Base-by-base conservation (phyloP, 2,888 invertebrate species). In the Catotricha subobsoleta region DNA sequence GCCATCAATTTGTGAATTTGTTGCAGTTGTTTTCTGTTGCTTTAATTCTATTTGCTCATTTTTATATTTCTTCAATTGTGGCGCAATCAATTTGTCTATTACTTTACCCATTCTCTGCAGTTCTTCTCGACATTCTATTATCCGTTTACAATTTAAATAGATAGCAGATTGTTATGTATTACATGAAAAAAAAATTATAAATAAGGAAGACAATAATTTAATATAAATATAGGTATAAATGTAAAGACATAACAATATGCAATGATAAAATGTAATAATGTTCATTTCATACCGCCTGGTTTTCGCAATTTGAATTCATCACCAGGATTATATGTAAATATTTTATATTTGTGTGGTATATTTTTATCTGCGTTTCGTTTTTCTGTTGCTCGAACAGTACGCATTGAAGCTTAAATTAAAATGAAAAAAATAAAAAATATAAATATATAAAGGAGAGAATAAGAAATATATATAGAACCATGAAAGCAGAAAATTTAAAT, bases 81-180 rank as follows among this genome's bases (percentile, higher is more conserved):
- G 62, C 16, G 54, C 54, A 40, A 62, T 59, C 48, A 62, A 49
- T 35, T 55, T 48, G 35, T 62, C 62, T 40, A 62, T 60, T 20
- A 59, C 51, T 44, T 54, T 54, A 16, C 57, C 53, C 47, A 62
- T 53, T 27, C 59, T 52, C 30, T 52, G 48, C 5, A 62, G 47
- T 45, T 62, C 63, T 8, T 43, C 40, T 28, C 46, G 44, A 36
- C 36, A 37, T 38, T 38, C 42, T 42, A 20, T 2, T n/a, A 8
- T 34, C 16, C 34, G 8, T n/a, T 18, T 34, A 34, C 16, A 18
- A 18, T 18, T 18, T 15, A 34, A 18, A 34, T 18, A 15, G 6
- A 12, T 18, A 18, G 7, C 16, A 8, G 21, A 5, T 36, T 8
- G 12, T 25, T 19, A 23, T n/a, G 35, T 10, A 19, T 35, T 19